phyloP scores from a whole-genome alignment of 2,888 invertebrate genomes.

The Drosophila niveifrons region DNA sequence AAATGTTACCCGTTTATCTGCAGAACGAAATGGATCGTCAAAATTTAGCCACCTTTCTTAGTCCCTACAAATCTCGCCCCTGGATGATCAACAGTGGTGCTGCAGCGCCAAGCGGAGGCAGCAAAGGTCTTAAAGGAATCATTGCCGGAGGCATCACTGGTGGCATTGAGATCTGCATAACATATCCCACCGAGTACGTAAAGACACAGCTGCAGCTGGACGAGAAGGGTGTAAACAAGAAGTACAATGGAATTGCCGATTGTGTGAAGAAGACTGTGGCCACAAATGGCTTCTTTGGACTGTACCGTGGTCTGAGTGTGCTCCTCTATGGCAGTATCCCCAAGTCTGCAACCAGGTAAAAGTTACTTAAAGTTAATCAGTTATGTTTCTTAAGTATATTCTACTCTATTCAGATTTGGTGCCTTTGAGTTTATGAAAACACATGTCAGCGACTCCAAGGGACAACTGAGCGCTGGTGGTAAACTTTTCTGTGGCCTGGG shows the following conservation, averaged over 20 bases:
- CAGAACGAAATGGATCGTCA: slow-evolving; percentile 73
- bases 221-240: slow-evolving; percentile 89
- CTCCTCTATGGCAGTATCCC: slow-evolving; percentile 99
- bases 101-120: slow-evolving; percentile 89
- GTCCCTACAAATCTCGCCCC: slow-evolving; percentile 83
- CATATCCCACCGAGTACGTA: slow-evolving; percentile 99
- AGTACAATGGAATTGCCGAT: slow-evolving; percentile 94
- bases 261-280: slow-evolving; percentile 97
- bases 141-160: slow-evolving; percentile 98
- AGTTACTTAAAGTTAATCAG: background rate
- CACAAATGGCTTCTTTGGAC: slow-evolving; percentile 94
- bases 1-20: background rate
- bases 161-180: slow-evolving; percentile 99
- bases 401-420: slow-evolving; percentile 91
- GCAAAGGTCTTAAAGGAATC: slow-evolving; percentile 95
- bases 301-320: slow-evolving; percentile 98
- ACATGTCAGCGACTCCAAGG: slow-evolving; percentile 90
- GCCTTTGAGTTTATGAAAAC: slow-evolving; percentile 97
- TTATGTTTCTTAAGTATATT: background rate
- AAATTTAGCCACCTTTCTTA: slow-evolving; percentile 62
- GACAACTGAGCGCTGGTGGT: slow-evolving; percentile 91
- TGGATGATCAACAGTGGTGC: slow-evolving; percentile 90
- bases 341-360: slow-evolving; percentile 97
- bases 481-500: slow-evolving; percentile 96
- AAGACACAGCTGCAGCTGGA: slow-evolving; percentile 99